Evolutionary conservation across 1,140 invertebrate species (phyloP), one percentile per base, ranked within the genome.

Genomic region (Myzus persicae): DNA sequence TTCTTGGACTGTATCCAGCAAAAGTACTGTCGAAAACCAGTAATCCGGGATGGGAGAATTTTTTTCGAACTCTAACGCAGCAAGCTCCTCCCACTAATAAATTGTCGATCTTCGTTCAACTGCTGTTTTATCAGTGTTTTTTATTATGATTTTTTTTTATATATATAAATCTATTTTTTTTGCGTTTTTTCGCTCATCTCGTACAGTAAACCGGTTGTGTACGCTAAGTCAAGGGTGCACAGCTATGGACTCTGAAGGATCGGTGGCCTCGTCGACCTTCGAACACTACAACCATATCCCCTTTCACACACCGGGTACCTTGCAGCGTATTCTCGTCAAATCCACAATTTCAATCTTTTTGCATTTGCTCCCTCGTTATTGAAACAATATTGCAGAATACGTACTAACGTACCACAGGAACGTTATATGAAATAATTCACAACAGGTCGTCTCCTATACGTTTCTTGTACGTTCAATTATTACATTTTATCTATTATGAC

Each of bases 211-310:
- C 91, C 91, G 91, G 91, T 93, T 85, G 36, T 85, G 51, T 31
- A 38, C 48, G 44, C 46, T 85, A 93, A 84, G 91, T 93, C 91
- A 93, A 93, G 91, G 91, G 91, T 85, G 91, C 91, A 40, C 91
- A 2, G 40, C 42, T 44, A 93, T 93, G 48, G 44, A 81, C 90
- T 46, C 54, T 20, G 67, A 92, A 92, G 91, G 91, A 92, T 76
- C 59, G 67, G 91, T 81, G n/a, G 59, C 76, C 91, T 92, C 91
- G 91, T 92, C 44, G 91, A 92, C 91, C 91, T 92, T 92, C 91
- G 36, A 46, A 46, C 20, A 48, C 44, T n/a, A 76, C 18, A 3
- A 24, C 90, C 40, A n/a, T 92, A 92, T 92, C 59, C 91, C 91
- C 91, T 92, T 92, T 92, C 67, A 76, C 91, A 5, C 44, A 36